Percentiles rank a stretch among this genome's conserved stretches.
These are phyloP conservation scores for Neoarius graeffei DNA, from an alignment of 2,113 vertebrate species.

Conservation along the genomic window DNA sequence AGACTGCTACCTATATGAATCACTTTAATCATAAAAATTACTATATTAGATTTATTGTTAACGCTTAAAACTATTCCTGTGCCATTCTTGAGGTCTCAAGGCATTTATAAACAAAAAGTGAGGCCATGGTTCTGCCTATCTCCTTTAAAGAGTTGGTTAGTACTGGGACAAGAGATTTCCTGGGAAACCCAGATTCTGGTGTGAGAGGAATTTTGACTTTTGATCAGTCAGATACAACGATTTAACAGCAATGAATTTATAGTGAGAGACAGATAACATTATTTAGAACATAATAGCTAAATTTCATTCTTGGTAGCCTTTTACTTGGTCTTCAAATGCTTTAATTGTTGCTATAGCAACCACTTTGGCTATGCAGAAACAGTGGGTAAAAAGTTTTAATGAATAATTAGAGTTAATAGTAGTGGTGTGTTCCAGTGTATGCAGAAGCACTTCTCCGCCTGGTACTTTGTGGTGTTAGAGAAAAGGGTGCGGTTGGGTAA, in stretches of 20 bases:
- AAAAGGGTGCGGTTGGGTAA: constrained; percentile 81
- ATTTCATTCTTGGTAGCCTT: neutral
- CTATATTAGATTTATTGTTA: too few species aligned
- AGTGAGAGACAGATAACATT: neutral
- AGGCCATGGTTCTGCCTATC: too few species aligned
- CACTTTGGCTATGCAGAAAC: neutral
- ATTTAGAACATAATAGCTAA: neutral
- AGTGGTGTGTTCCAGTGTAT: constrained; percentile 75
- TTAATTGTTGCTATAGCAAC: neutral
- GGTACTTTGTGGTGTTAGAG: constrained; percentile 84
- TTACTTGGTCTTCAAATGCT: neutral
- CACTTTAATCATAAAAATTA: too few species aligned
- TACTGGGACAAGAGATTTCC: too few species aligned
- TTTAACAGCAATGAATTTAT: neutral
- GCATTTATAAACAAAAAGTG: too few species aligned
- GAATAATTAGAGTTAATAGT: neutral
- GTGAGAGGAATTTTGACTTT: too few species aligned
- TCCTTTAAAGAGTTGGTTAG: too few species aligned
- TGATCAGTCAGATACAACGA: neutral
- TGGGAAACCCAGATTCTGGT: too few species aligned
- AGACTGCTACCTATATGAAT: too few species aligned
- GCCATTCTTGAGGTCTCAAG: too few species aligned
- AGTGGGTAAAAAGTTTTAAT: neutral
- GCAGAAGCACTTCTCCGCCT: constrained; percentile 85
- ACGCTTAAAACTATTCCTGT: too few species aligned